These are phyloP conservation scores for Chaetodon trifasciatus DNA, from an alignment of 2,797 vertebrate species.

Conservation along the genomic window DNA sequence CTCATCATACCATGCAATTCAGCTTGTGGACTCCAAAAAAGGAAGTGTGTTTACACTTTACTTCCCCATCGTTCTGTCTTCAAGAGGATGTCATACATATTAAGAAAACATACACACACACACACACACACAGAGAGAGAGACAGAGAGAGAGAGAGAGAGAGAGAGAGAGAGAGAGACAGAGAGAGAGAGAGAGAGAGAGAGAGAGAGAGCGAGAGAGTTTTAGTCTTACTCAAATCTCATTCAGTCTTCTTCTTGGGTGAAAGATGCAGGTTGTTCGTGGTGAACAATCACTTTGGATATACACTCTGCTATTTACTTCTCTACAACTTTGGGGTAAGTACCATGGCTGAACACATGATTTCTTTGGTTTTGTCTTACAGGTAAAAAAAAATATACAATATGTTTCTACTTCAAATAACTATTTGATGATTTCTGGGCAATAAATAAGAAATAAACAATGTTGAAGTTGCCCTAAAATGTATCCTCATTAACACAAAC, in stretches of 20 bases:
- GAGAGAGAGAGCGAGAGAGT: conserved; percentile 11
- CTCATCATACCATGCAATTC: conserved; percentile 13
- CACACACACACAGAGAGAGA: conserved; percentile 37
- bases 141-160: conserved; percentile 36
- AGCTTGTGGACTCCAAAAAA: conserved; percentile 59
- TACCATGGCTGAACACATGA: neutral
- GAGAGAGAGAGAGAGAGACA: conserved; percentile 21
- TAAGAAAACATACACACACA: conserved; percentile 72
- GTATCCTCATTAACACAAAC: neutral
- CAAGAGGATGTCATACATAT: conserved; percentile 74
- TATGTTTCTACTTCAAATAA: neutral
- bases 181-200: conserved; percentile 35
- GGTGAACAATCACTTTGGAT: conserved; percentile 53
- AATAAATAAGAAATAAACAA: neutral
- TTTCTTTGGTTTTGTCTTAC: neutral
- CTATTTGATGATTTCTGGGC: neutral
- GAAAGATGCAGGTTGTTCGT: conserved; percentile 67
- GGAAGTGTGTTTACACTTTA: conserved; percentile 74
- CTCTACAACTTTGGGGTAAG: conserved; percentile 70
- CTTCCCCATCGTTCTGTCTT: conserved; percentile 63
- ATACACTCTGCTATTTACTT: conserved; percentile 53
- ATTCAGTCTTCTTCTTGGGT: conserved; percentile 41
- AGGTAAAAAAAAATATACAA: neutral
- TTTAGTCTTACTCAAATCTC: neutral
- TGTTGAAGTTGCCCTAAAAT: neutral